Evolutionary conservation across 2,113 vertebrate genomes (phyloP).

Genomic region (Hepsetus odoe): DNA sequence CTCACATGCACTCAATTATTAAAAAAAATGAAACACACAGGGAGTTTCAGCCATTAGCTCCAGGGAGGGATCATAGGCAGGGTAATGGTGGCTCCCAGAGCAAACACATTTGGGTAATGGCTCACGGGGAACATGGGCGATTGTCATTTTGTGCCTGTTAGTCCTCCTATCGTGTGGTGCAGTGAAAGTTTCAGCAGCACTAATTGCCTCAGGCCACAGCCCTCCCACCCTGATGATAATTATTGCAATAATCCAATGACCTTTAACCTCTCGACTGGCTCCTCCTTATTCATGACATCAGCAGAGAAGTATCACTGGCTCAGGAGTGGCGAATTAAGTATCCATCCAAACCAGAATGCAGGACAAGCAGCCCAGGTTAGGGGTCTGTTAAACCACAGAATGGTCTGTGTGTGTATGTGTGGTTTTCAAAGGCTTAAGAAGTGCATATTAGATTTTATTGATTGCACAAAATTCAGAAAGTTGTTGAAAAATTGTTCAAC

Average conservation of each 20-base stretch:
- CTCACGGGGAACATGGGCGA: conserved; percentile 60
- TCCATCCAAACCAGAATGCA: not conserved
- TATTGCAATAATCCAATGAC: conserved; percentile 62
- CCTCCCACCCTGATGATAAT: conserved; percentile 17
- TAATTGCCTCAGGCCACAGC: conserved; percentile 62
- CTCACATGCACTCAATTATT: conserved; percentile 81
- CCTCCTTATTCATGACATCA: conserved; percentile 3
- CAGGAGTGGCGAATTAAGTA: not conserved
- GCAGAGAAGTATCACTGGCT: not conserved
- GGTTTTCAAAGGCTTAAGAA: too few species aligned
- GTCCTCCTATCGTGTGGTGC: conserved; percentile 39
- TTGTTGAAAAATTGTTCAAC: too few species aligned
- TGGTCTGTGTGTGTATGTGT: too few species aligned
- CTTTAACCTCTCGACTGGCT: conserved; percentile 60
- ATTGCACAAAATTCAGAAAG: too few species aligned
- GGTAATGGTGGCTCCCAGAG: conserved; percentile 79
- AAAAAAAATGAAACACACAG: conserved; percentile 39
- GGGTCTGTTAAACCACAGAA: not conserved
- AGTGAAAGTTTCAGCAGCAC: conserved; percentile 38
- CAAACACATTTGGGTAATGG: conserved; percentile 83
- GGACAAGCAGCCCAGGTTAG: not conserved
- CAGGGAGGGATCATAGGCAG: conserved; percentile 71
- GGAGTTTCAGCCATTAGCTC: conserved; percentile 78
- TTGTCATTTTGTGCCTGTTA: conserved; percentile 44
- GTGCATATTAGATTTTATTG: too few species aligned